These are phyloP conservation scores for Epistrophe eligans DNA, from an alignment of 2,888 invertebrate genomes.

Conservation along the genomic window DNA sequence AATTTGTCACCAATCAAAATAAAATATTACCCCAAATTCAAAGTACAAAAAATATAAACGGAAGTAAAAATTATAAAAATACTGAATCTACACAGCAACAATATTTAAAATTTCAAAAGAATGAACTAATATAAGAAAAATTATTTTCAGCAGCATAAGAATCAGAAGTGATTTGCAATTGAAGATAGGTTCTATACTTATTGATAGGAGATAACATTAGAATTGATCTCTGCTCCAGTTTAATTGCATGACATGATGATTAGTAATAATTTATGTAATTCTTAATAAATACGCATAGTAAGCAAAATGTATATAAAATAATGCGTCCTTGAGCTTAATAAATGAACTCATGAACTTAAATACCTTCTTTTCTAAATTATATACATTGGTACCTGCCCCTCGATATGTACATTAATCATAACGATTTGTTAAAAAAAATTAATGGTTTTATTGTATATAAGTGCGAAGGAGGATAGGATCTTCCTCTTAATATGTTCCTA, in stretches of 20 bases:
- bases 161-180: conserved; percentile 56
- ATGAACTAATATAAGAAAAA: conserved; percentile 10
- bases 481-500: too few species aligned
- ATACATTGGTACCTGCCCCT: too few species aligned
- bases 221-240: conserved; percentile 74
- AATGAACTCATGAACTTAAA: background rate
- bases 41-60: conserved; percentile 48
- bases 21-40: conserved; percentile 53
- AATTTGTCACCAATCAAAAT: conserved; percentile 47
- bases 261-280: conserved; percentile 55
- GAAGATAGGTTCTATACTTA: conserved; percentile 6
- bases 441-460: too few species aligned
- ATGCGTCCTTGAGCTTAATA: conserved; percentile 63
- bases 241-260: conserved; percentile 65
- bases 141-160: conserved; percentile 45
- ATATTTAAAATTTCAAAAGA: conserved; percentile 1
- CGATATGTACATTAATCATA: too few species aligned
- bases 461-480: too few species aligned
- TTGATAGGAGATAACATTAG: conserved; percentile 67
- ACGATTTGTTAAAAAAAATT: too few species aligned
- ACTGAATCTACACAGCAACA: conserved; percentile 21
- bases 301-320: conserved; percentile 14
- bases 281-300: conserved; percentile 24
- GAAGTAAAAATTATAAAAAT: conserved; percentile 32
- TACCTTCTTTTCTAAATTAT: background rate